Percentiles rank a stretch among this genome's conserved stretches.
phyloP scores from a whole-genome alignment of 2,888 invertebrate species.

The Pandemis corylana region DNA sequence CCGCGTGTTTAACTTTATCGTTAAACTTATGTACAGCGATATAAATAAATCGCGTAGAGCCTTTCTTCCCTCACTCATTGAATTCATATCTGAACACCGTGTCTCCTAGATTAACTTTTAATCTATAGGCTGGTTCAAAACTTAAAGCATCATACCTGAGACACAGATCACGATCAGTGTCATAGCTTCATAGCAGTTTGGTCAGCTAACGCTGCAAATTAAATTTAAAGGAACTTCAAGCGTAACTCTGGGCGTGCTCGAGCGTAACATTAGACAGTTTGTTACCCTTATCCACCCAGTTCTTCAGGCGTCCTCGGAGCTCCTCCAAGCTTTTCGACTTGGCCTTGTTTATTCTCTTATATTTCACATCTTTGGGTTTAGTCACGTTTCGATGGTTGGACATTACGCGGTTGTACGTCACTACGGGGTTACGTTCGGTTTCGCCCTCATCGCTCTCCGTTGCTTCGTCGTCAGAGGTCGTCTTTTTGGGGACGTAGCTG shows the following conservation, averaged over 20 bases:
- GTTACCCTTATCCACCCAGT: constrained; percentile 93
- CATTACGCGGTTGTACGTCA: constrained; percentile 94
- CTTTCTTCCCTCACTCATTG: not conserved
- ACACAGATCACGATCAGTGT: no score
- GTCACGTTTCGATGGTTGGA: constrained; percentile 95
- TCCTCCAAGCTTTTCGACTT: constrained; percentile 96
- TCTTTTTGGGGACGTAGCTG: constrained; percentile 81
- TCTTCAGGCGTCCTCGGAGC: constrained; percentile 91
- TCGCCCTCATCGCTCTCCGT: constrained; percentile 77
- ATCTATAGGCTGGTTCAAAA: not conserved
- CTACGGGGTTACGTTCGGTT: constrained; percentile 85
- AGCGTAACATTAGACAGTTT: constrained; percentile 87
- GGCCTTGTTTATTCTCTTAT: constrained; percentile 95
- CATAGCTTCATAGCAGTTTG: not conserved
- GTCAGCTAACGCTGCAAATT: not conserved
- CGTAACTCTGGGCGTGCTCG: constrained; percentile 88
- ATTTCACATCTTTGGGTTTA: constrained; percentile 96
- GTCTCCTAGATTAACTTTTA: not conserved
- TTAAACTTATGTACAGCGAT: not conserved
- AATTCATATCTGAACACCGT: not conserved
- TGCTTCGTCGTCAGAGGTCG: constrained; percentile 76
- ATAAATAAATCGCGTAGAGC: no score
- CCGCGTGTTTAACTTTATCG: not conserved
- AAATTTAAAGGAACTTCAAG: constrained; percentile 77
- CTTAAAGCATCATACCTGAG: constrained; percentile 2